phyloP scores from a whole-genome alignment of 2,797 vertebrate genomes.

The Prunella strophiata region DNA sequence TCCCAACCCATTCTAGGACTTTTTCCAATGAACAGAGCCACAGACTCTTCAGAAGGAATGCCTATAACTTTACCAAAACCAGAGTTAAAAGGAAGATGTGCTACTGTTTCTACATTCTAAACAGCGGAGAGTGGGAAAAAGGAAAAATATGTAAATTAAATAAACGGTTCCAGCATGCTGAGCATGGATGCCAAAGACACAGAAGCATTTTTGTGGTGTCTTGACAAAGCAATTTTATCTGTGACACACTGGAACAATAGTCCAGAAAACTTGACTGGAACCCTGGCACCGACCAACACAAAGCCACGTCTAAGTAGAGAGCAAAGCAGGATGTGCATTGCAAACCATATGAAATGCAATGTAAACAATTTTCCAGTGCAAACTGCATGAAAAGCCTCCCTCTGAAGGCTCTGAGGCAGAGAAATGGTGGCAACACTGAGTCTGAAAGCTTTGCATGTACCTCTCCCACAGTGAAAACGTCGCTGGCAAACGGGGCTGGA shows the following conservation, averaged over 20 bases:
- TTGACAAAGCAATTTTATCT: slow-evolving; percentile 13
- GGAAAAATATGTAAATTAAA: not conserved
- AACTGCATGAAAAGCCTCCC: not conserved
- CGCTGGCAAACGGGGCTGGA: not conserved
- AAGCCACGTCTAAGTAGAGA: not conserved
- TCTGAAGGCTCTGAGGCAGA: not conserved
- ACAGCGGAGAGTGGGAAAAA: not conserved
- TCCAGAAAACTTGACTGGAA: not conserved
- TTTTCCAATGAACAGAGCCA: not conserved
- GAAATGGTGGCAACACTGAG: not conserved
- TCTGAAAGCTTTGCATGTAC: not conserved
- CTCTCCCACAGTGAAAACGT: not conserved
- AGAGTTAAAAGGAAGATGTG: not conserved
- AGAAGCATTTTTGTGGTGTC: slow-evolving; percentile 45
- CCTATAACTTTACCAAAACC: not conserved
- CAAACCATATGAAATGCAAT: not conserved
- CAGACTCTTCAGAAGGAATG: not conserved
- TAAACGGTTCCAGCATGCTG: not conserved
- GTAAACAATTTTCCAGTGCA: not conserved
- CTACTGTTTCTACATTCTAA: slow-evolving; percentile 21
- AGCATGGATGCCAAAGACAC: not conserved
- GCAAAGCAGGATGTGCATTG: not conserved
- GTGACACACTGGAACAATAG: not conserved
- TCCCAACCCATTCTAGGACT: not conserved
- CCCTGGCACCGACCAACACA: not conserved